Percentiles rank a stretch among this genome's conserved stretches.
Evolutionary conservation across 1,140 invertebrate genomes (phyloP).

Genomic region (Nasonia longicornis): DNA sequence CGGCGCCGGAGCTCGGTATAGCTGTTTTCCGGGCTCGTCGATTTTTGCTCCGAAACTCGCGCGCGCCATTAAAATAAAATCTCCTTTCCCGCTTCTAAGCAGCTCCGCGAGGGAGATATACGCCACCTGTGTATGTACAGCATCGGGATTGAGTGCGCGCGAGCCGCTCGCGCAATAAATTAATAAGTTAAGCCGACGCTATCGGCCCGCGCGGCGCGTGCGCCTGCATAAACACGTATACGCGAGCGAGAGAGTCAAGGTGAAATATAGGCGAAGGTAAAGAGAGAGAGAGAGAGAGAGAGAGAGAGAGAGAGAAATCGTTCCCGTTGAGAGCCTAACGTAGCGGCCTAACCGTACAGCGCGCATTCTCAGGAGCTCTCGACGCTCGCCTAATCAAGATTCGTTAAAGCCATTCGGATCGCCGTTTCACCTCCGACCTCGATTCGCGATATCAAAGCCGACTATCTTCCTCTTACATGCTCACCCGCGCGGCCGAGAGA

Average conservation of each 20-base stretch:
- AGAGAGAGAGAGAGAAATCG: constrained; percentile 1
- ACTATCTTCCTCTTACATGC: neutral
- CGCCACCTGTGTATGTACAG: too few species aligned
- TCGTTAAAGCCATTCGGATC: constrained; percentile 22
- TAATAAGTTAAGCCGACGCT: constrained; percentile 39
- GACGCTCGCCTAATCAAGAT: constrained; percentile 29
- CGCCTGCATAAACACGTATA: constrained; percentile 4
- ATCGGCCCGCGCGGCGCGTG: neutral
- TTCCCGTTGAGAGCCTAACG: neutral
- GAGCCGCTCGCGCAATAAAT: constrained; percentile 34
- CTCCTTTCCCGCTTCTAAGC: neutral
- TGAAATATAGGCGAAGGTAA: constrained; percentile 9
- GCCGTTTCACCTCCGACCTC: constrained; percentile 28
- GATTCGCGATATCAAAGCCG: constrained; percentile 25
- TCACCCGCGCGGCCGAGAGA: neutral
- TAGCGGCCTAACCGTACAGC: constrained; percentile 19
- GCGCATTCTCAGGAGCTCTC: neutral
- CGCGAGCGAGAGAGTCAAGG: neutral
- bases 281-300: too few species aligned
- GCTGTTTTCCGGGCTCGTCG: constrained; percentile 2
- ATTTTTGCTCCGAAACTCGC: neutral
- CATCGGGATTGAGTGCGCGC: neutral
- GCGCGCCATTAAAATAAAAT: neutral
- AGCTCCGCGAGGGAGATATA: neutral
- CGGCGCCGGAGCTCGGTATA: neutral